Evolutionary conservation across 2,113 vertebrate genomes (phyloP).

Genomic region (Manacus vitellinus): DNA sequence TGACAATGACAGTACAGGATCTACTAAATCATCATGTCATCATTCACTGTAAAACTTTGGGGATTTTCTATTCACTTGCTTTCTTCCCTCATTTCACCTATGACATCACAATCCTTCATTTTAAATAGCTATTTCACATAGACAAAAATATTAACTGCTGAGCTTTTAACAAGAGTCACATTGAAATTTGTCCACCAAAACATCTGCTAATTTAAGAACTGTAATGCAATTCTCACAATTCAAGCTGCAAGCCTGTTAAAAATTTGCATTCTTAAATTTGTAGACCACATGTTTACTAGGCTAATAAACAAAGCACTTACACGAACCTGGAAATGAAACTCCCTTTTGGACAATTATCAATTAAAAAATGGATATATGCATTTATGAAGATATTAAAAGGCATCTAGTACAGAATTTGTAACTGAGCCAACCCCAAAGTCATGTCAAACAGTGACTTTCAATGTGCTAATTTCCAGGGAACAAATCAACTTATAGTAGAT

Average conservation of each 20-base stretch:
- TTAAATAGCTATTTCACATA: not conserved
- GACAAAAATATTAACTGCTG: not conserved
- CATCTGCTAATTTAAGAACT: not conserved
- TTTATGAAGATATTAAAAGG: not conserved
- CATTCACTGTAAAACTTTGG: fast-evolving
- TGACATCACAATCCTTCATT: not conserved
- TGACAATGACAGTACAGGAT: not conserved
- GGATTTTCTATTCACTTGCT: not conserved
- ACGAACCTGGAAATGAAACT: not conserved
- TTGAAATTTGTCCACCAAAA: not conserved
- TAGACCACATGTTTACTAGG: not conserved
- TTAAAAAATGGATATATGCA: not conserved
- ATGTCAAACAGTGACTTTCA: not conserved
- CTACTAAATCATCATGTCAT: not conserved
- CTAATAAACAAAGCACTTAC: not conserved
- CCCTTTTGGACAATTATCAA: not conserved
- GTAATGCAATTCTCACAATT: not conserved
- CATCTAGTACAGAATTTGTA: not conserved
- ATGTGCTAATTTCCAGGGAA: not conserved
- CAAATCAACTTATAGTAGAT: not conserved
- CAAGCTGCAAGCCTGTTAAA: not conserved
- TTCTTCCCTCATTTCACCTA: not conserved
- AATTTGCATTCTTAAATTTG: not conserved
- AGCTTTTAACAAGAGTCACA: not conserved
- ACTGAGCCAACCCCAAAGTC: not conserved